Evolutionary conservation across 2,888 invertebrate species (phyloP), one percentile per base, ranked within the genome.

Genomic region (Sabatieria punctata): DNA sequence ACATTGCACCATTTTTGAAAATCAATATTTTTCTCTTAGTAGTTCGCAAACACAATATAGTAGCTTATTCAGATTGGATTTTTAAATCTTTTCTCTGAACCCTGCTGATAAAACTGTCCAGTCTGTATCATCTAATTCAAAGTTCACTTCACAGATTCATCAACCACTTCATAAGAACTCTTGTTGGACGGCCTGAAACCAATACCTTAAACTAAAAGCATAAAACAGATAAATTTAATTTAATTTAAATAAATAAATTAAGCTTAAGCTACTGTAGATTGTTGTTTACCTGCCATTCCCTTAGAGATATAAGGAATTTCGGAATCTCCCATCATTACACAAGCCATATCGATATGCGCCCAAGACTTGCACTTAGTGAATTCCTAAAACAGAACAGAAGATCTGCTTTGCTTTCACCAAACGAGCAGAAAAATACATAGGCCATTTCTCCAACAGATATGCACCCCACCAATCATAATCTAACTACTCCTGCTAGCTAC

Each of bases 341-440:
- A 76, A 43, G 80, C 80, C 49, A 80, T 81, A 63, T 82, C 81
- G 52, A 81, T 60, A 66, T 82, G 82, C 63, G 79, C 59, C 80
- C 80, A 81, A 15, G 75, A 72, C 36, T 73, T 69, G 50, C 70
- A 67, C 1, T 73, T 73, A 4, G 75, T 75, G 65, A 82, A 82
- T 65, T 81, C 79, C 65, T 74, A 67, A 0, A 58, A 59, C 49
- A 13, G 50, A 19, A 30, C 30, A 15, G 30, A 11, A 11, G 30
- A 8, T 11, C 30, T 30, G 8, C 8, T 11, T 30, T 8, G 30
- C n/a, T n/a, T n/a, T n/a, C n/a, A n/a, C n/a, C n/a, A n/a, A n/a
- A n/a, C n/a, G n/a, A n/a, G n/a, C n/a, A n/a, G n/a, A n/a, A n/a
- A n/a, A n/a, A n/a, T n/a, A n/a, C n/a, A n/a, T n/a, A n/a, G n/a